These are phyloP conservation scores for Numenius arquata DNA, from an alignment of 2,113 vertebrate genomes.

Conservation along the genomic window DNA sequence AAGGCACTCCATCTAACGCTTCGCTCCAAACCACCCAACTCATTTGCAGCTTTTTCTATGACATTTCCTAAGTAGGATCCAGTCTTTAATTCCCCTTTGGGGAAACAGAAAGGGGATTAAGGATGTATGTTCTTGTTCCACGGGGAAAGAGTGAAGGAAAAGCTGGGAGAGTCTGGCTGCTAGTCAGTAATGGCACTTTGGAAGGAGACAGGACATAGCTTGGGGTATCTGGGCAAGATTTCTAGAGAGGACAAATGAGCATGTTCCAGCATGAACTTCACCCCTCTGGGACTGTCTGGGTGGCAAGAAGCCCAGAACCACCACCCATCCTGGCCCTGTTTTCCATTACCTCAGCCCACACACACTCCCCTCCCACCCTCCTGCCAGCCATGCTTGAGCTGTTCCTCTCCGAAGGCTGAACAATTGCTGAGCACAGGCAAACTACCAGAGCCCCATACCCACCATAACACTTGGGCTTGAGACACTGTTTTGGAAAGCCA, in stretches of 20 bases:
- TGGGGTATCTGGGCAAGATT: constrained; percentile 1
- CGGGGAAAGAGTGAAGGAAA: neutral
- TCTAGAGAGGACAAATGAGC: neutral
- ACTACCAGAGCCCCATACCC: fast-evolving
- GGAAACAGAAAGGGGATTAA: neutral
- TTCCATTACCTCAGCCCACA: constrained; percentile 59
- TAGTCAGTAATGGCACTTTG: neutral
- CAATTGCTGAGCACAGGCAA: neutral
- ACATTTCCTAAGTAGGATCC: neutral
- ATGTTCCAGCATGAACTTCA: constrained; percentile 30
- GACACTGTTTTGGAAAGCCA: too few species aligned
- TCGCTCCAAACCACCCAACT: neutral
- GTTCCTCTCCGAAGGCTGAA: neutral
- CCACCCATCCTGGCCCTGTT: constrained; percentile 48
- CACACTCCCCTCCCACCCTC: constrained; percentile 16
- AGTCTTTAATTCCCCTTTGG: neutral
- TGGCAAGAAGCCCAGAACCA: constrained; percentile 41
- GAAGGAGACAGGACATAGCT: neutral
- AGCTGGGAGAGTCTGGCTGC: neutral
- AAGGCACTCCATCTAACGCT: fast-evolving
- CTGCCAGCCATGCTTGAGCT: neutral
- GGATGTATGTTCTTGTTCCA: neutral
- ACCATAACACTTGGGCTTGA: fast-evolving
- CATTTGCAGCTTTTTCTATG: neutral
- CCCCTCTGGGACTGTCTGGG: constrained; percentile 46